A percentile compares a stretch with the other conserved stretches of the same genome.
Evolutionary conservation across 1,140 invertebrate genomes (phyloP).

Genomic region (Spodoptera frugiperda): DNA sequence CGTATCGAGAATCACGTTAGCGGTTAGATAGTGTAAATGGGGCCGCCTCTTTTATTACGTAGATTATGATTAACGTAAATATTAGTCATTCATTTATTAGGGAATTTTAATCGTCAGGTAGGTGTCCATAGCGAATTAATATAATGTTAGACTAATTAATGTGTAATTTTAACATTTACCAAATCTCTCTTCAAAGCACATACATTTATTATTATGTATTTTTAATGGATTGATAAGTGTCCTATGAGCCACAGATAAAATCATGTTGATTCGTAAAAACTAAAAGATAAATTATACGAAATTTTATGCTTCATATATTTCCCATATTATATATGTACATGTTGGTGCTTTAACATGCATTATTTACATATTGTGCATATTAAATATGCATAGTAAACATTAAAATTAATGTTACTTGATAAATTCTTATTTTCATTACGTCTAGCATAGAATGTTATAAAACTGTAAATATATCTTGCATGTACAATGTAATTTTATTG

Average conservation of each 20-base stretch:
- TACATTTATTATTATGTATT: conserved; percentile 48
- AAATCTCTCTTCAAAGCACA: conserved; percentile 71
- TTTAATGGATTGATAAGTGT: conserved; percentile 33
- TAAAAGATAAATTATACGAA: conserved; percentile 38
- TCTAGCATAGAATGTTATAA: conserved; percentile 49
- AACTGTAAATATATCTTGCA: conserved; percentile 60
- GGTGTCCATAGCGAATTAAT: conserved; percentile 69
- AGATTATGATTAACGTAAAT: conserved; percentile 67
- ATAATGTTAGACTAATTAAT: conserved; percentile 64
- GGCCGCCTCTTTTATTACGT: conserved; percentile 80
- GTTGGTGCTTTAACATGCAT: conserved; percentile 62
- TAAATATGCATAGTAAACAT: conserved; percentile 62
- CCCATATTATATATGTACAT: conserved; percentile 47
- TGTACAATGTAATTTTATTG: conserved; percentile 55
- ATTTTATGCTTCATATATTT: conserved; percentile 48
- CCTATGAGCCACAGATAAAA: conserved; percentile 20
- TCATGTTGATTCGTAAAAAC: conserved; percentile 18
- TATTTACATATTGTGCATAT: conserved; percentile 56
- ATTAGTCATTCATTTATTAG: conserved; percentile 69
- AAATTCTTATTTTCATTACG: conserved; percentile 56
- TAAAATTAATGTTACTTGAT: conserved; percentile 53
- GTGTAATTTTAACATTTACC: conserved; percentile 75
- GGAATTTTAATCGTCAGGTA: conserved; percentile 68
- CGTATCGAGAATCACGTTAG: conserved; percentile 17
- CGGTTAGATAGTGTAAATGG: conserved; percentile 72